phyloP scores from a whole-genome alignment of 1,140 invertebrate species.

The Drosophila pruinosa region DNA sequence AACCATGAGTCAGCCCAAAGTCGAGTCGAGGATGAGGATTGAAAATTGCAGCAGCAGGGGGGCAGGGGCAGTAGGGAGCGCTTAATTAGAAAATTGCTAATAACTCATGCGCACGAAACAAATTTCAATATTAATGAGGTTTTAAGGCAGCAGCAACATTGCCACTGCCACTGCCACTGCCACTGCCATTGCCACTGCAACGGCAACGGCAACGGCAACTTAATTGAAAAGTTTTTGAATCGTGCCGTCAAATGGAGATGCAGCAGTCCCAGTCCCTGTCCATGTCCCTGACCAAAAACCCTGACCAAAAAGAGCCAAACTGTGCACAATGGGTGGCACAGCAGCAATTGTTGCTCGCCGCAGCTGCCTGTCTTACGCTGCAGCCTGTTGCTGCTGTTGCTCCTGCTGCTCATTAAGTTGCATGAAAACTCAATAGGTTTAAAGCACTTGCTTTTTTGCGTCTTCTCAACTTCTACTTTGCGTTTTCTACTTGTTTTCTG shows the following conservation, averaged over 20 bases:
- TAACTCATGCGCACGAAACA: conserved; percentile 81
- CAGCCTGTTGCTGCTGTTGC: conserved; percentile 21
- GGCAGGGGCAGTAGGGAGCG: conserved; percentile 39
- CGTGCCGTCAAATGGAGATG: conserved; percentile 36
- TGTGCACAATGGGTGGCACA: conserved; percentile 67
- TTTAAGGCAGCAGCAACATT: conserved; percentile 52
- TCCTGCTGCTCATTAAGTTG: conserved; percentile 71
- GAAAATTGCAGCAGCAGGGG: conserved; percentile 2
- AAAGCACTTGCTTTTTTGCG: background rate
- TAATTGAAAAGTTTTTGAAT: conserved; percentile 71
- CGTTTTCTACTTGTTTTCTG: conserved; percentile 5
- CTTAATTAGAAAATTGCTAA: conserved; percentile 82
- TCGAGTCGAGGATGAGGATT: background rate
- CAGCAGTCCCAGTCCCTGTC: background rate
- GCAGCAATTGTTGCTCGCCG: conserved; percentile 30
- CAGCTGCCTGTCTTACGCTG: conserved; percentile 24
- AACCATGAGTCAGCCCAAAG: conserved; percentile 59
- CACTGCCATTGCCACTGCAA: conserved; percentile 32
- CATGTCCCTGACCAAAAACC: conserved; percentile 39
- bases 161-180: conserved; percentile 27
- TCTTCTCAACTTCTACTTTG: no score
- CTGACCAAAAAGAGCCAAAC: conserved; percentile 37
- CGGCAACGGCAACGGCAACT: conserved; percentile 32
- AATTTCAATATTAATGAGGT: conserved; percentile 82
- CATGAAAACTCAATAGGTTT: conserved; percentile 71